Base-by-base conservation (phyloP, 2,797 vertebrate species). In the Enteromius paludinosus region DNA sequence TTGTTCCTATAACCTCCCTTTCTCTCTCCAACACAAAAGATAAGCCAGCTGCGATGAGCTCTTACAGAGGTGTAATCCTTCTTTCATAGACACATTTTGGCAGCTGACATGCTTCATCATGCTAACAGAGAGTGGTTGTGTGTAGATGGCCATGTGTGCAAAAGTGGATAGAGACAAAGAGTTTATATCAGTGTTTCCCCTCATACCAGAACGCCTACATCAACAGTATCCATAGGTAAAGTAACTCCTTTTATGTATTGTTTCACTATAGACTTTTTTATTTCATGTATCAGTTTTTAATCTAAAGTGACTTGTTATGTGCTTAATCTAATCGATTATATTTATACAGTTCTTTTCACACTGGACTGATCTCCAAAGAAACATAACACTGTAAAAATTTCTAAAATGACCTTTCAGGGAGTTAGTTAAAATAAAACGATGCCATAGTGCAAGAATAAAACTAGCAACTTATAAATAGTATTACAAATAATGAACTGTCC, bases 41-140 rank as follows among this genome's bases (percentile, higher is more conserved):
- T 59, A 70, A 56, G 66, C 35, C 78, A 70, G 66, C 52, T 80
- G 78, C 61, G 54, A 80, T 80, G 78, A 70, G 52, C 47, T 43
- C 23, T 56, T 79, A 59, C 49, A 79, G 54, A 74, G 1, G 49
- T 59, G 41, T 47, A 72, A 72, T 71, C 38, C 52, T 41, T 47
- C 52, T 79, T 38, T 70, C 25, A 43, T 43, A 59, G 52, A 79
- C 25, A 30, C 49, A 45, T 79, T 23, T 8, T 70, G 23, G 52
- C 52, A 33, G 61, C 18, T 38, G 28, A 78, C 43, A 47, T 28
- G n/a, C 23, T 70, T 71, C 66, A 47, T 61, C 18, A 45, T 17
- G 28, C 38, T 10, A n/a, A 33, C 25, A 59, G 38, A 49, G 15
- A 41, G 49, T 14, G 49, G 12, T 56, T 38, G 30, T 41, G 47